These are phyloP conservation scores for Trinorchestia longiramus DNA, from an alignment of 1,140 invertebrate species.

Conservation along the genomic window DNA sequence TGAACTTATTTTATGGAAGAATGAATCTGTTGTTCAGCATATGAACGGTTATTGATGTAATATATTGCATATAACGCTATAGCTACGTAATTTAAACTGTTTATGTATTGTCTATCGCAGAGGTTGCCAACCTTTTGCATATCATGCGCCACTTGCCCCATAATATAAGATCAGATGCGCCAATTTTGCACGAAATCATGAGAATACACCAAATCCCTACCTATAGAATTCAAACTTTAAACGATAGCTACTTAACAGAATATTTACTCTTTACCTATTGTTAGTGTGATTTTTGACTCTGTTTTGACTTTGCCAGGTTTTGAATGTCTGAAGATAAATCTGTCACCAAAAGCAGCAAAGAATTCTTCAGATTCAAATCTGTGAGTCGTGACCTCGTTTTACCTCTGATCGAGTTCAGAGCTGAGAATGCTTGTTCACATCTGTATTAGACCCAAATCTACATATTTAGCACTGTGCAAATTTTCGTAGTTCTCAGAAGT, in stretches of 20 bases:
- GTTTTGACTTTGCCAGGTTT: slow-evolving; percentile 57
- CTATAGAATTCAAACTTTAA: background rate
- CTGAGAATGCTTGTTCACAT: slow-evolving; percentile 58
- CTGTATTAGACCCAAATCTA: slow-evolving; percentile 52
- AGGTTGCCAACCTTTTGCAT: background rate
- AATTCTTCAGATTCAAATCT: slow-evolving; percentile 55
- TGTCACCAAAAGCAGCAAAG: slow-evolving; percentile 6
- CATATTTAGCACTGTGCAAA: slow-evolving; percentile 39
- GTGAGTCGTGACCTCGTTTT: slow-evolving; percentile 56
- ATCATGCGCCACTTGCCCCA: background rate
- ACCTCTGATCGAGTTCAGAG: slow-evolving; percentile 47
- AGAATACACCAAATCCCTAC: background rate
- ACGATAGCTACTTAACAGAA: too few species aligned
- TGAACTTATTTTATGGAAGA: too few species aligned
- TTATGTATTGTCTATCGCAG: too few species aligned
- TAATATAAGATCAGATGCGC: background rate
- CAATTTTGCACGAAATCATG: background rate
- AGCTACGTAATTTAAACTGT: too few species aligned
- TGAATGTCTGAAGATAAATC: background rate
- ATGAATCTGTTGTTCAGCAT: too few species aligned
- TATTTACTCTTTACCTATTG: background rate
- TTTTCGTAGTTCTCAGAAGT: slow-evolving; percentile 54
- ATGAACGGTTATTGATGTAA: too few species aligned
- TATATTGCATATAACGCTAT: too few species aligned
- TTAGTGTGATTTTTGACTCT: slow-evolving; percentile 44